A percentile compares a stretch with the other conserved stretches of the same genome.
Conservation (phyloP, 92 coral and sea anemone genomes). For the Zoanthus solanderi region DNA sequence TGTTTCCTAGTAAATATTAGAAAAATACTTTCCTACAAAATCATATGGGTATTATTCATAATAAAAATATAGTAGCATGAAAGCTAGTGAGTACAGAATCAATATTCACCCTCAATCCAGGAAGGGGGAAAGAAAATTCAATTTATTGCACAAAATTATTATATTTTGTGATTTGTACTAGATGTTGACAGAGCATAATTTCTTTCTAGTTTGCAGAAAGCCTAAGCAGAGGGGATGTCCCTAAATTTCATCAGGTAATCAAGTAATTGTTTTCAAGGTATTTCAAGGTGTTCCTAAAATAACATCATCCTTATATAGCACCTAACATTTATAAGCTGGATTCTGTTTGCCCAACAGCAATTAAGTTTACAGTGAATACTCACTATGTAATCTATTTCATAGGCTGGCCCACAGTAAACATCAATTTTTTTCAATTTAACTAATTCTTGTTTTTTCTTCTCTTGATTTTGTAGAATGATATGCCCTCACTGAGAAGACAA, state of each 20-base stretch:
- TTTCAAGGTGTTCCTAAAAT: not conserved
- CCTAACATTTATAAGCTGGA: not conserved
- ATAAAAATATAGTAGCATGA: not conserved
- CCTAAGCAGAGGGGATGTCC: conserved; percentile 5
- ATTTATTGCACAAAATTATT: not conserved
- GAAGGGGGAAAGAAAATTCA: not conserved
- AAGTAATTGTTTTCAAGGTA: not conserved
- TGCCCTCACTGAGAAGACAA: conserved; percentile 4
- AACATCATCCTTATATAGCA: not conserved
- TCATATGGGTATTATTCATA: not conserved
- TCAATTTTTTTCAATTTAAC: not conserved
- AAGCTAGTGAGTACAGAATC: not conserved
- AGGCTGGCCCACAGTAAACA: not conserved
- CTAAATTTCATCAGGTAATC: conserved; percentile 4
- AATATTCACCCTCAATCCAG: not conserved
- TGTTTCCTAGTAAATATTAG: not conserved
- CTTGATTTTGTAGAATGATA: not conserved
- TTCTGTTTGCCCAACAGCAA: not conserved
- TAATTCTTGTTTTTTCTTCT: not conserved
- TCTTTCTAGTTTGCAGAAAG: conserved; percentile 12
- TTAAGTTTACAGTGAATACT: not conserved
- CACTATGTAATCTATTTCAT: conserved; percentile 3
- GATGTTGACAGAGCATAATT: not conserved
- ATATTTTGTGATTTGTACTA: not conserved
- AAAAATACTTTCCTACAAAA: not conserved